A percentile compares a stretch with the other conserved stretches of the same genome.
Conservation (phyloP, 2,113 vertebrate genomes). For the Myrmecophaga tridactyla region DNA sequence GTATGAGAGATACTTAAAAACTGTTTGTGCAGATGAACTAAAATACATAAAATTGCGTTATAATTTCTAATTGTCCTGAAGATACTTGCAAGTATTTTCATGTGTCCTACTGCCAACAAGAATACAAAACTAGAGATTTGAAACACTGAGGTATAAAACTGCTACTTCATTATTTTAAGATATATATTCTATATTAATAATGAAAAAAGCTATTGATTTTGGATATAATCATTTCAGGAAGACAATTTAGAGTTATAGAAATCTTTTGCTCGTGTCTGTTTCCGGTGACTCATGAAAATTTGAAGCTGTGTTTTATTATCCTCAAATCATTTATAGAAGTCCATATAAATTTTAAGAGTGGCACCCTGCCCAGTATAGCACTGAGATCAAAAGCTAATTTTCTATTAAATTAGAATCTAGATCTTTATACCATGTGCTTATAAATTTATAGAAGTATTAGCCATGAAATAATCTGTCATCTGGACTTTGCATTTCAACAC, state of each 20-base stretch:
- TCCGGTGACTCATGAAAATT: constrained; percentile 80
- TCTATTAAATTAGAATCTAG: constrained; percentile 79
- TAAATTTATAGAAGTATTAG: constrained; percentile 74
- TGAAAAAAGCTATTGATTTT: constrained; percentile 84
- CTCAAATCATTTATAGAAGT: constrained; percentile 80
- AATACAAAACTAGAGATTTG: constrained; percentile 52
- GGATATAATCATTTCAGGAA: constrained; percentile 78
- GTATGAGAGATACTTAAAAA: background rate
- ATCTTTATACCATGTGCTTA: constrained; percentile 74
- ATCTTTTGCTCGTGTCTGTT: constrained; percentile 77
- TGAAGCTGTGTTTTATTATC: constrained; percentile 80
- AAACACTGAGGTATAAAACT: constrained; percentile 56
- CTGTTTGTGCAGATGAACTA: background rate
- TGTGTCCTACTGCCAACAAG: background rate
- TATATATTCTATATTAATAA: constrained; percentile 79
- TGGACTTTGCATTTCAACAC: constrained; percentile 70
- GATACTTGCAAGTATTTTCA: background rate
- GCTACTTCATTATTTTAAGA: constrained; percentile 79
- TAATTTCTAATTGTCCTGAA: background rate
- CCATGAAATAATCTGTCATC: constrained; percentile 73
- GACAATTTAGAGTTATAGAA: constrained; percentile 79
- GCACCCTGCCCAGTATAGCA: constrained; percentile 74
- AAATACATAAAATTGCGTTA: background rate
- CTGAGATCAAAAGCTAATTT: constrained; percentile 78
- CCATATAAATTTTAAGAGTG: constrained; percentile 80